A percentile compares a stretch with the other conserved stretches of the same genome.
Evolutionary conservation across 2,888 invertebrate genomes (phyloP).

Genomic region (Ceramica pisi): DNA sequence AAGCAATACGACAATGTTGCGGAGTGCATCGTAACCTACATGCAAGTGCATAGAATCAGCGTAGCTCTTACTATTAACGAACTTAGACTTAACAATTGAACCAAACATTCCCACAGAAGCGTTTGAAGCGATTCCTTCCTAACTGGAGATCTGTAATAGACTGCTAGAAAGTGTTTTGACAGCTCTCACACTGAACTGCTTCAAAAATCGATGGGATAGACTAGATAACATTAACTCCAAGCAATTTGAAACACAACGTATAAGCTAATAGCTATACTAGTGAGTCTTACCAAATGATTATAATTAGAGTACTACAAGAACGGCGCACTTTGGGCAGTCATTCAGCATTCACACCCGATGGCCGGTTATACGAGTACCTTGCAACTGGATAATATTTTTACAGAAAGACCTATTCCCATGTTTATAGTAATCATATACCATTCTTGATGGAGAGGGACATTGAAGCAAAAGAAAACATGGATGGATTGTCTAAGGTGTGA

Average conservation of each 20-base stretch:
- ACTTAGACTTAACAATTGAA: background rate
- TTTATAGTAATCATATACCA: background rate
- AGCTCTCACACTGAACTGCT: too few relatives aligned
- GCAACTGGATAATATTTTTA: background rate
- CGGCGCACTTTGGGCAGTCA: background rate
- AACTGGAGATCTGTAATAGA: too few relatives aligned
- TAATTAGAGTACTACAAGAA: background rate
- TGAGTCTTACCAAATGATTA: too few relatives aligned
- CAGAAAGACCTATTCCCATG: background rate
- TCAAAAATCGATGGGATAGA: too few relatives aligned
- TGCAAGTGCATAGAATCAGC: background rate
- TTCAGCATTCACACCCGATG: background rate
- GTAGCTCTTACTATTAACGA: background rate
- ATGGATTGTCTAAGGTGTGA: too few relatives aligned
- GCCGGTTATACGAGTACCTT: background rate
- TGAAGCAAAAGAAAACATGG: too few relatives aligned
- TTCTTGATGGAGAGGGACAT: too few relatives aligned
- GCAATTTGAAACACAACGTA: too few relatives aligned
- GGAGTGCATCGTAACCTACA: constrained; percentile 7
- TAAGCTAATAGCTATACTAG: too few relatives aligned
- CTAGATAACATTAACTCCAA: too few relatives aligned
- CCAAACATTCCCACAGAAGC: background rate
- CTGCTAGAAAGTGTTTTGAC: too few relatives aligned
- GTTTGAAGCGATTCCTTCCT: too few relatives aligned
- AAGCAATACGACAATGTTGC: constrained; percentile 12